A percentile compares a stretch with the other conserved stretches of the same genome.
phyloP scores from a whole-genome alignment of 2,888 invertebrate genomes.

The Rhaphigaster nebulosa region DNA sequence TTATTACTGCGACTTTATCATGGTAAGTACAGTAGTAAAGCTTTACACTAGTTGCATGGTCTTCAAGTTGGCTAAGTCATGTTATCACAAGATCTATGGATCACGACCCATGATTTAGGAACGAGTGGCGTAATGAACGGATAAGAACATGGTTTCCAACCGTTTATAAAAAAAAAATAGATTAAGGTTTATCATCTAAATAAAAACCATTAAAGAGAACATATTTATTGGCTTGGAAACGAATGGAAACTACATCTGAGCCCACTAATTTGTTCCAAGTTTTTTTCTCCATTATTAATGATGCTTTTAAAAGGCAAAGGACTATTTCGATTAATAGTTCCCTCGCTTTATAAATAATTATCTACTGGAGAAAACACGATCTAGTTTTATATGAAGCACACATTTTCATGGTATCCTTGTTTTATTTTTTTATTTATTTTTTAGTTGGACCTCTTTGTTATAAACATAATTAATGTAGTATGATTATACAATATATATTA shows the following conservation, averaged over 20 bases:
- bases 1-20: background rate
- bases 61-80: background rate
- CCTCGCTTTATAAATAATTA: background rate
- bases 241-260: background rate
- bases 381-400: background rate
- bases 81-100: background rate
- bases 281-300: background rate
- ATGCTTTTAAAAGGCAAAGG: background rate
- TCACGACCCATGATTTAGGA: background rate
- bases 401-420: background rate
- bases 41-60: background rate
- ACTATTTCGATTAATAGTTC: background rate
- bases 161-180: background rate
- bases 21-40: background rate
- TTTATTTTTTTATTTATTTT: no score
- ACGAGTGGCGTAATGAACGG: background rate
- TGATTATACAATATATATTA: no score
- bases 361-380: background rate
- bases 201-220: background rate
- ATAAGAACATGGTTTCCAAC: background rate
- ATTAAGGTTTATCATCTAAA: background rate
- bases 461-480: no score
- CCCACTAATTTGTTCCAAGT: background rate
- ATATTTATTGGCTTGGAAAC: background rate
- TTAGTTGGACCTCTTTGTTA: no score